A percentile compares a stretch with the other conserved stretches of the same genome.
Conservation (phyloP, 92 coral and sea anemone genomes). For the Heteractis magnifica region DNA sequence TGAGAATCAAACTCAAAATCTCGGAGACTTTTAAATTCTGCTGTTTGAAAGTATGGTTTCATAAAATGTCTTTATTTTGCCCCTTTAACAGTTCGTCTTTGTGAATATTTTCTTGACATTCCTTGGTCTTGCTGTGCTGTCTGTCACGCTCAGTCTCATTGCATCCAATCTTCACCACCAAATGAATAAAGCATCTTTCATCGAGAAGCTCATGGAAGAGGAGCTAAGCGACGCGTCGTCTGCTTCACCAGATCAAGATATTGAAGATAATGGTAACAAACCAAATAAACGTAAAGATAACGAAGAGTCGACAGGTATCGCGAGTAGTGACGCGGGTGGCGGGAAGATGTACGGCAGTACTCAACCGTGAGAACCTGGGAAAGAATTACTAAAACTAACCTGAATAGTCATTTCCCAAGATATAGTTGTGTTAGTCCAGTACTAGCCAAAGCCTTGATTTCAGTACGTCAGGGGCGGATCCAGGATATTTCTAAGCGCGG, state of each 20-base stretch:
- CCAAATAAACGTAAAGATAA: slow-evolving; percentile 12
- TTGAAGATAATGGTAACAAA: slow-evolving; percentile 58
- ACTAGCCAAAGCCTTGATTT: slow-evolving; percentile 1
- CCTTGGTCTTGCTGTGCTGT: slow-evolving; percentile 71
- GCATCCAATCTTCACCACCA: slow-evolving; percentile 80
- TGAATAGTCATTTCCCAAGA: too few species aligned
- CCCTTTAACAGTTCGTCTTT: slow-evolving; percentile 61
- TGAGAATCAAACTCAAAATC: too few species aligned
- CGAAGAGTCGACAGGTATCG: slow-evolving; percentile 53
- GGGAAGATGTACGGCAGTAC: slow-evolving; percentile 72
- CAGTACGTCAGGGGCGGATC: background rate
- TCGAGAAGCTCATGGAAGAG: slow-evolving; percentile 59
- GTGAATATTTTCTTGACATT: slow-evolving; percentile 65
- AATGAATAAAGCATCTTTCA: slow-evolving; percentile 71
- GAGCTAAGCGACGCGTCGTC: slow-evolving; percentile 72
- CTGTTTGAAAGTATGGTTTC: too few species aligned
- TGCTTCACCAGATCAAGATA: slow-evolving; percentile 48
- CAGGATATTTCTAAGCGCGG: background rate
- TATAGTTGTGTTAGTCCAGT: background rate
- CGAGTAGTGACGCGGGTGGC: slow-evolving; percentile 57
- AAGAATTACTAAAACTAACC: background rate
- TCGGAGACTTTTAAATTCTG: too few species aligned
- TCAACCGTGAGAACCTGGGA: background rate
- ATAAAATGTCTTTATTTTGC: background rate
- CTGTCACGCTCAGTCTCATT: slow-evolving; percentile 79